Evolutionary conservation across 2,113 vertebrate species (phyloP).

Genomic region (Chaetodon auriga): DNA sequence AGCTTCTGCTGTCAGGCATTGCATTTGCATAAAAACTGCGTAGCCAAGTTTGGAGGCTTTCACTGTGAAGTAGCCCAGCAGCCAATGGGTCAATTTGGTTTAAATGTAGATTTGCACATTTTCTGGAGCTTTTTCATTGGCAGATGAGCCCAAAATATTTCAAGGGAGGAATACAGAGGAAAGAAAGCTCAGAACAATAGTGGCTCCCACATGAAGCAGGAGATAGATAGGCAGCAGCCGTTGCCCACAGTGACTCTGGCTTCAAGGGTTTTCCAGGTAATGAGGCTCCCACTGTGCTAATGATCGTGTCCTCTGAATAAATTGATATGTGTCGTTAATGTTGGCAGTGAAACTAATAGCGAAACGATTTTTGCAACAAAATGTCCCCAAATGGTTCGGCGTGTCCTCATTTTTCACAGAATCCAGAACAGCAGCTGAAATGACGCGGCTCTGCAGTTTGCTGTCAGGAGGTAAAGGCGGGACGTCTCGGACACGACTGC

Average conservation of each 20-base stretch:
- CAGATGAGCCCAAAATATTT: slow-evolving; percentile 1
- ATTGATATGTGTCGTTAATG: slow-evolving; percentile 13
- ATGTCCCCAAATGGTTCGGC: slow-evolving; percentile 16
- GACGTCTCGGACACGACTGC: slow-evolving; percentile 16
- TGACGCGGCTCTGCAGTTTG: slow-evolving; percentile 16
- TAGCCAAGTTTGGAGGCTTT: slow-evolving; percentile 3
- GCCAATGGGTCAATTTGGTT: slow-evolving; percentile 33
- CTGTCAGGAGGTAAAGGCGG: background rate
- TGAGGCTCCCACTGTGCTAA: slow-evolving; percentile 32
- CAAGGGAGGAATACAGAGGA: slow-evolving; percentile 10
- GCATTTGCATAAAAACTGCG: slow-evolving; percentile 42
- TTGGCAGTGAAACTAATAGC: slow-evolving; percentile 1
- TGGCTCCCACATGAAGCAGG: slow-evolving; percentile 16
- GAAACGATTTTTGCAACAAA: background rate
- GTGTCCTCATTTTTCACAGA: background rate
- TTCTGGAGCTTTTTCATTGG: slow-evolving; percentile 14
- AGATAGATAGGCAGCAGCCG: slow-evolving; percentile 5
- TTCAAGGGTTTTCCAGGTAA: slow-evolving; percentile 51
- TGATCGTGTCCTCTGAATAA: slow-evolving; percentile 4
- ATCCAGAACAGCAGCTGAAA: slow-evolving; percentile 4
- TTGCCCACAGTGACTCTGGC: slow-evolving; percentile 35
- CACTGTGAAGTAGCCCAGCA: slow-evolving; percentile 11
- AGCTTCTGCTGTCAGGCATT: background rate
- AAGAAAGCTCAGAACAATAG: slow-evolving; percentile 11
- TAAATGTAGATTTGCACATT: slow-evolving; percentile 22